Evolutionary conservation across 2,113 vertebrate species (phyloP).

Genomic region (Dasyurus viverrinus): DNA sequence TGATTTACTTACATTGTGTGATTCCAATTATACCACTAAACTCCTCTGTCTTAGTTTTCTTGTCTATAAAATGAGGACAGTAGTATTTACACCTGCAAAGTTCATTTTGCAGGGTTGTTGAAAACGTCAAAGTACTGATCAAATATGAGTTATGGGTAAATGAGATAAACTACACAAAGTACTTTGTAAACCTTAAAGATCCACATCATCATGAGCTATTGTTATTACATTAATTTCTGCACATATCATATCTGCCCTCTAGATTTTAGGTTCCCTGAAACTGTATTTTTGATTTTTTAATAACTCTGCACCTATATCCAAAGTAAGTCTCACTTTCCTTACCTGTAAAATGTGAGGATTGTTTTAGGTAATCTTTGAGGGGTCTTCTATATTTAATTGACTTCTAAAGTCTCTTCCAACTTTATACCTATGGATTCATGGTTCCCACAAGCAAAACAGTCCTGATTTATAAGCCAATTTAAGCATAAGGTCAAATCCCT

Average conservation of each 20-base stretch:
- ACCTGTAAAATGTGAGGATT: not conserved
- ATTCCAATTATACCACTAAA: not conserved
- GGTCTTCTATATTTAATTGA: not conserved
- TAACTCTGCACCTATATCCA: not conserved
- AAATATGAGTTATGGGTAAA: not conserved
- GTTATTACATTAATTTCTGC: not conserved
- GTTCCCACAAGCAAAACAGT: not conserved
- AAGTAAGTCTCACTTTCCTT: not conserved
- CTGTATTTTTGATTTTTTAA: not conserved
- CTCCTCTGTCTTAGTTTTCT: not conserved
- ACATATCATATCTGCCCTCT: not conserved
- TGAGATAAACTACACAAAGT: not conserved
- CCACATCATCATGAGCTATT: not conserved
- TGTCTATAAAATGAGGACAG: not conserved
- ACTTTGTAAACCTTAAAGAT: not conserved
- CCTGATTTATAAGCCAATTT: not conserved
- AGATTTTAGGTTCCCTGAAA: not conserved
- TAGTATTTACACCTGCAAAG: not conserved
- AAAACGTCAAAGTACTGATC: not conserved
- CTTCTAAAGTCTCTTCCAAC: not conserved
- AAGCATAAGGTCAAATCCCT: not conserved
- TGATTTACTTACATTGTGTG: not conserved
- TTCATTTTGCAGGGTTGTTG: not conserved
- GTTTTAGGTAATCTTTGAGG: not conserved
- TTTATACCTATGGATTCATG: conserved; percentile 1